Conservation (phyloP, 92 coral and sea anemone species). For the Muricea muricata region DNA sequence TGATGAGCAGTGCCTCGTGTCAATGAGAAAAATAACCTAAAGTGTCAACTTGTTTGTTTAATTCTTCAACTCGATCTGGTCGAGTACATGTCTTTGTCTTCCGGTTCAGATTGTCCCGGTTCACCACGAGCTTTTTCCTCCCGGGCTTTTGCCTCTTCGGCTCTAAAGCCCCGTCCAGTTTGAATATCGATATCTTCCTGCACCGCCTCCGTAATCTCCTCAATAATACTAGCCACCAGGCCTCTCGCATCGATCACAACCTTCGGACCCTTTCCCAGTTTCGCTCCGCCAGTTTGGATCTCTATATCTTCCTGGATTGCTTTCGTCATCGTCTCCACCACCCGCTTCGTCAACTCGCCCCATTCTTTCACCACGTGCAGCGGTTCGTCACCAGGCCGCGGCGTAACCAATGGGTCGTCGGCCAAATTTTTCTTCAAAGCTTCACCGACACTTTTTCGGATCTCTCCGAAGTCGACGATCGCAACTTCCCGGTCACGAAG, state of each 20-base stretch:
- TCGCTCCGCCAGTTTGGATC: slow-evolving; percentile 28
- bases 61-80: slow-evolving; percentile 65
- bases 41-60: not conserved
- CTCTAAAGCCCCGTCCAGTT: slow-evolving; percentile 14
- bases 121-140: slow-evolving; percentile 66
- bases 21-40: too few relatives aligned
- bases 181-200: slow-evolving; percentile 10
- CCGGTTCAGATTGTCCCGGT: slow-evolving; percentile 90
- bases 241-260: slow-evolving; percentile 25
- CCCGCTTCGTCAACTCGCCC: slow-evolving; percentile 23
- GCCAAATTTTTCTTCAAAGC: slow-evolving; percentile 43
- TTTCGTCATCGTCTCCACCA: slow-evolving; percentile 37
- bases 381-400: slow-evolving; percentile 67
- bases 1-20: too few relatives aligned
- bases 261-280: slow-evolving; percentile 14
- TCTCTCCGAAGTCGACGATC: slow-evolving; percentile 27
- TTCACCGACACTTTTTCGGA: slow-evolving; percentile 20
- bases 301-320: slow-evolving; percentile 41
- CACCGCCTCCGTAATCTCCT: slow-evolving; percentile 32
- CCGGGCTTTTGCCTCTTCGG: slow-evolving; percentile 23
- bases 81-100: slow-evolving; percentile 95
- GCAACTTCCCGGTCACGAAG: slow-evolving; percentile 15
- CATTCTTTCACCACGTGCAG: slow-evolving; percentile 32
- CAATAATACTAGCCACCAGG: slow-evolving; percentile 12
- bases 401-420: slow-evolving; percentile 57